These are phyloP conservation scores for Temnothorax unifasciatus DNA, from an alignment of 2,888 invertebrate genomes.

Conservation along the genomic window DNA sequence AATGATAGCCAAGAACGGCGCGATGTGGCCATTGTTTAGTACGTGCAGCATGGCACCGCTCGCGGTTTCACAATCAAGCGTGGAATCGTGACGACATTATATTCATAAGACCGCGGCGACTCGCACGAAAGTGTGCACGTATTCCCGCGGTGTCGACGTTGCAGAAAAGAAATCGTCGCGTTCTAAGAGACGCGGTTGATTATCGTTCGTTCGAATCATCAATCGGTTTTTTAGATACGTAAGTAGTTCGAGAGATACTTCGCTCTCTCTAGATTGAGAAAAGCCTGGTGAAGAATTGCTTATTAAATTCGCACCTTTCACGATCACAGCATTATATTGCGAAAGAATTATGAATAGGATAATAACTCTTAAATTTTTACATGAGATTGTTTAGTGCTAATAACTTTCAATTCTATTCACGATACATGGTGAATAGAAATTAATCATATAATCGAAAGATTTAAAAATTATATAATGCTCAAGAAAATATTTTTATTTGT, in stretches of 20 bases:
- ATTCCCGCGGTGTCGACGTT: conserved; percentile 26
- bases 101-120: conserved; percentile 59
- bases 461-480: not conserved
- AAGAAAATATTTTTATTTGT: not conserved
- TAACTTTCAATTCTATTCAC: conserved; percentile 15
- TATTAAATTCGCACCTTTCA: conserved; percentile 40
- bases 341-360: conserved; percentile 44
- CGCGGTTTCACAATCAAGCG: conserved; percentile 79
- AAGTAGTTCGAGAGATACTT: conserved; percentile 23
- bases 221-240: conserved; percentile 20
- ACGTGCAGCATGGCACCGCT: conserved; percentile 74
- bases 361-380: conserved; percentile 20
- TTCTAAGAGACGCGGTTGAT: conserved; percentile 1
- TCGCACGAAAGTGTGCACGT: conserved; percentile 37
- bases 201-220: conserved; percentile 32
- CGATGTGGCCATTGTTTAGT: conserved; percentile 75
- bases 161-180: conserved; percentile 13
- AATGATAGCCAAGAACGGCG: conserved; percentile 44
- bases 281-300: conserved; percentile 22
- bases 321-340: conserved; percentile 1
- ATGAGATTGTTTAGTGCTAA: not conserved
- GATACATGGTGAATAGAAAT: not conserved
- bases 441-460: not conserved
- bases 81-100: conserved; percentile 81
- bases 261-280: not conserved